A percentile compares a stretch with the other conserved stretches of the same genome.
Conservation (phyloP, 2,888 invertebrate genomes). For the Dione juno region DNA sequence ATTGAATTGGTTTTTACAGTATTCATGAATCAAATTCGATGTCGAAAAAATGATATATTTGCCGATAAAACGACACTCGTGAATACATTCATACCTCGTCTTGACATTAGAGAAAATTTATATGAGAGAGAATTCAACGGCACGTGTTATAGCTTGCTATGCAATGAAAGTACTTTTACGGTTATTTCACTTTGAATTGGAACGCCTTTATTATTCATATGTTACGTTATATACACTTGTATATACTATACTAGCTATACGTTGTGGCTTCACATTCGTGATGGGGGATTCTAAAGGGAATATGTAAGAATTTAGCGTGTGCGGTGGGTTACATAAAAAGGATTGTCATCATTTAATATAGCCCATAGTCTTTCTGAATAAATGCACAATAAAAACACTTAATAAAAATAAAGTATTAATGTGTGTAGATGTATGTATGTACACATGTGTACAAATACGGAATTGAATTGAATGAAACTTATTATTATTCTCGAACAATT, state of each 20-base stretch:
- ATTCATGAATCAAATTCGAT: constrained; percentile 67
- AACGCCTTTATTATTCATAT: constrained; percentile 1
- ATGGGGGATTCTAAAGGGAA: no score
- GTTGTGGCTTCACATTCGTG: not conserved
- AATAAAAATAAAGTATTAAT: no score
- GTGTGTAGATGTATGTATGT: no score
- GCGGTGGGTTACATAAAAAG: no score
- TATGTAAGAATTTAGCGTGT: no score
- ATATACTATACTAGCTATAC: not conserved
- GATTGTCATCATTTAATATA: no score
- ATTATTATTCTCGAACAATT: no score
- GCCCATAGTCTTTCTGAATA: no score
- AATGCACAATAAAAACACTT: no score
- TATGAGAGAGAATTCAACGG: constrained; percentile 21
- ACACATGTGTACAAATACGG: no score
- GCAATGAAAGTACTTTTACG: constrained; percentile 24
- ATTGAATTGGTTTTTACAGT: constrained; percentile 61
- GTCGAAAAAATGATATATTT: constrained; percentile 69
- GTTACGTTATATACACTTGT: not conserved
- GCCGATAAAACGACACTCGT: constrained; percentile 69
- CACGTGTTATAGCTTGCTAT: constrained; percentile 16
- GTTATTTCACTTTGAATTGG: constrained; percentile 23
- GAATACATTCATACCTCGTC: constrained; percentile 65
- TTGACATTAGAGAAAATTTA: constrained; percentile 41
- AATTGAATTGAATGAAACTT: no score